Percentiles rank a stretch among this genome's conserved stretches.
These are phyloP conservation scores for Stegodyphus mimosarum DNA, from an alignment of 1,140 invertebrate species.

Conservation along the genomic window DNA sequence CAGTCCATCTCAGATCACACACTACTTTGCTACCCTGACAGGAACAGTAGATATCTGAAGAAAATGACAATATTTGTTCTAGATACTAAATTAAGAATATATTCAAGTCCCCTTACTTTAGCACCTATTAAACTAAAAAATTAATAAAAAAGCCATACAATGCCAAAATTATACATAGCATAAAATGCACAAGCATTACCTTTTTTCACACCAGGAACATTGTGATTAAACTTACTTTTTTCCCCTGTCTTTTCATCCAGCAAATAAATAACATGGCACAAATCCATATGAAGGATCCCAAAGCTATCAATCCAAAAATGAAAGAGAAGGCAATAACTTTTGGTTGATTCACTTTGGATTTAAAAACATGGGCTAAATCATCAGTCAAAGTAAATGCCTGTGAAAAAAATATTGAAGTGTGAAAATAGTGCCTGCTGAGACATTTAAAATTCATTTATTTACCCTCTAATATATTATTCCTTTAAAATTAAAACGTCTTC, in stretches of 20 bases:
- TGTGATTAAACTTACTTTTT: background rate
- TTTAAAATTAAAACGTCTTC: too few relatives aligned
- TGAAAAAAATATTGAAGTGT: background rate
- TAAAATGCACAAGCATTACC: too few relatives aligned
- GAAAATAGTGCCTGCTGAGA: too few relatives aligned
- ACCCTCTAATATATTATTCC: too few relatives aligned
- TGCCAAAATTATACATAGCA: too few relatives aligned
- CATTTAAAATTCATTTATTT: too few relatives aligned
- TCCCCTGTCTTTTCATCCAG: background rate
- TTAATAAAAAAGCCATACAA: too few relatives aligned
- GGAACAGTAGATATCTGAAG: conserved; percentile 31
- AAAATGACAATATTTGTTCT: conserved; percentile 32
- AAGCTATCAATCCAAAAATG: conserved; percentile 21
- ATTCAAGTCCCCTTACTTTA: conserved; percentile 10
- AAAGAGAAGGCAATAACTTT: conserved; percentile 8
- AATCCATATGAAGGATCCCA: conserved; percentile 1
- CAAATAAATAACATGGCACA: background rate
- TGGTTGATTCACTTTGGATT: conserved; percentile 18
- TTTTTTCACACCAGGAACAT: too few relatives aligned
- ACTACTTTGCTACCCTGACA: conserved; percentile 20
- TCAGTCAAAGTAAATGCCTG: conserved; percentile 37
- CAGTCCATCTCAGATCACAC: background rate
- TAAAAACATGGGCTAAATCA: conserved; percentile 27
- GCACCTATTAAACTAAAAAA: too few relatives aligned
- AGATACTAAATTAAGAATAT: conserved; percentile 12